A percentile compares a stretch with the other conserved stretches of the same genome.
These are phyloP conservation scores for Cephus cinctus DNA, from an alignment of 1,140 invertebrate species.

Conservation along the genomic window DNA sequence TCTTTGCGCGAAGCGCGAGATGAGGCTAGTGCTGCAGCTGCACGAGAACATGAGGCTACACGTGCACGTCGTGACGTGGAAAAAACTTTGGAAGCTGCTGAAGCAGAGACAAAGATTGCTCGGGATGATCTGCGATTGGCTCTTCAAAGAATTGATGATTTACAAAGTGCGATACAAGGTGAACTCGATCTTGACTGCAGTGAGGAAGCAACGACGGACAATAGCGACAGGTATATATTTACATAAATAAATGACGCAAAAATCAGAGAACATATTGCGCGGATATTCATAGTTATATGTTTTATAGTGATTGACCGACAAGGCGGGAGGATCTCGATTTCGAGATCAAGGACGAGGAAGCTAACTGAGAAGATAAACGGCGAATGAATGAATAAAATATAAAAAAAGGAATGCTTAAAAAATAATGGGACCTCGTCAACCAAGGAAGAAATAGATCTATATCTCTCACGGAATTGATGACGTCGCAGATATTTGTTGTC, in stretches of 20 bases:
- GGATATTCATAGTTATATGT: constrained; percentile 6
- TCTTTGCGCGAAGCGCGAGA: constrained; percentile 71
- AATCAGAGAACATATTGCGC: not conserved
- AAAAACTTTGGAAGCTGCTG: constrained; percentile 66
- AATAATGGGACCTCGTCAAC: too few relatives aligned
- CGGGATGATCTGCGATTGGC: constrained; percentile 76
- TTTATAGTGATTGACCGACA: constrained; percentile 48
- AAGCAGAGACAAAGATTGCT: constrained; percentile 63
- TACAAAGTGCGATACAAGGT: constrained; percentile 82
- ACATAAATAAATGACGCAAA: not conserved
- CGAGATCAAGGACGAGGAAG: constrained; percentile 33
- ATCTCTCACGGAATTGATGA: too few relatives aligned
- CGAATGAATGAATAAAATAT: too few relatives aligned
- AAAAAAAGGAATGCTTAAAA: too few relatives aligned
- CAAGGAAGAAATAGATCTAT: too few relatives aligned
- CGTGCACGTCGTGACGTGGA: constrained; percentile 69
- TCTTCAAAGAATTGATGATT: constrained; percentile 79
- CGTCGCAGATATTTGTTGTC: too few relatives aligned
- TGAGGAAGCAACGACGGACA: constrained; percentile 60
- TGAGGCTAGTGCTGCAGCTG: constrained; percentile 64
- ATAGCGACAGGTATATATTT: constrained; percentile 61
- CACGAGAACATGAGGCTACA: constrained; percentile 71
- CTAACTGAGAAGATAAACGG: constrained; percentile 14
- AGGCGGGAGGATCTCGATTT: constrained; percentile 38
- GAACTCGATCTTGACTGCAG: constrained; percentile 63